A percentile compares a stretch with the other conserved stretches of the same genome.
phyloP scores from a whole-genome alignment of 2,888 invertebrate genomes.

The Euspilapteryx auroguttella region DNA sequence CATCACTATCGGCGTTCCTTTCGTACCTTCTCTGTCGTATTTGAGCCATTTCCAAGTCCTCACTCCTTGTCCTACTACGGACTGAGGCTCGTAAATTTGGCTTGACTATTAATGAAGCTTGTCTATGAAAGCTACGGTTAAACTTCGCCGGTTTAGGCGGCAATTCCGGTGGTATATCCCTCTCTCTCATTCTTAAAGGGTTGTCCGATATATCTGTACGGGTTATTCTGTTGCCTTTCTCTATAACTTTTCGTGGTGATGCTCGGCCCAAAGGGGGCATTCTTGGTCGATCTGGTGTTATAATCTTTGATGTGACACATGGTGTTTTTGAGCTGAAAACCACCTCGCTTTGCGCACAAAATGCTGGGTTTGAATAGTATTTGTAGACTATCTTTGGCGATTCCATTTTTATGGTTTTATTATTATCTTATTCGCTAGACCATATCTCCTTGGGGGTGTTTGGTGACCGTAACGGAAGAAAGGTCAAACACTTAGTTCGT shows the following conservation, averaged over 20 bases:
- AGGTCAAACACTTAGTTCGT: too few species aligned
- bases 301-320: constrained; percentile 25
- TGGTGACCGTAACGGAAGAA: constrained; percentile 20
- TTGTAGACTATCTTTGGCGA: constrained; percentile 58
- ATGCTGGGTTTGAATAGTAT: constrained; percentile 79
- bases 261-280: constrained; percentile 48
- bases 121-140: constrained; percentile 14
- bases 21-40: constrained; percentile 30
- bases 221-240: constrained; percentile 33
- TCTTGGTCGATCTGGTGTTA: constrained; percentile 23
- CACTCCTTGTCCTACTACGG: constrained; percentile 33
- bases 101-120: constrained; percentile 51
- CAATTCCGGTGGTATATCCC: constrained; percentile 41
- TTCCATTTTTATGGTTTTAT: constrained; percentile 24
- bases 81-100: constrained; percentile 34
- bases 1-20: constrained; percentile 29
- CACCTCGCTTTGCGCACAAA: constrained; percentile 76
- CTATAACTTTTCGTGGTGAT: constrained; percentile 37
- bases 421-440: constrained; percentile 23
- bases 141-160: constrained; percentile 46
- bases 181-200: constrained; percentile 32
- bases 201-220: constrained; percentile 53
- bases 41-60: constrained; percentile 52
- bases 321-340: constrained; percentile 37
- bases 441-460: constrained; percentile 18